Percentiles rank a stretch among this genome's conserved stretches.
These are phyloP conservation scores for Pasiphila rectangulata DNA, from an alignment of 2,888 invertebrate species.

Conservation along the genomic window DNA sequence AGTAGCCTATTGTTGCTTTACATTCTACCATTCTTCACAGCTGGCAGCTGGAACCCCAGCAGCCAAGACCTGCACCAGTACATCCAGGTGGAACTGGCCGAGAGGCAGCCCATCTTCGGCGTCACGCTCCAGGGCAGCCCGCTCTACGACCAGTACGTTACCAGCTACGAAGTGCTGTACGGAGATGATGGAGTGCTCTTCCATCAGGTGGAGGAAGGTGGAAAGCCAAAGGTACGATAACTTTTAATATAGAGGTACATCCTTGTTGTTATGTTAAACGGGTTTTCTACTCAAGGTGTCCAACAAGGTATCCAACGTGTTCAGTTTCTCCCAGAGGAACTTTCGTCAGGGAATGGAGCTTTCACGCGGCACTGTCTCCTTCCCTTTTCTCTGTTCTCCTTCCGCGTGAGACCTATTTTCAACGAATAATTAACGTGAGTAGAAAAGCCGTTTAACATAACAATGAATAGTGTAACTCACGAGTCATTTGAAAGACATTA, in stretches of 20 bases:
- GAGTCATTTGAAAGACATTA: too few relatives aligned
- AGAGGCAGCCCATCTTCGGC: slow-evolving; percentile 14
- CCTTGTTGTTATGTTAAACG: not conserved
- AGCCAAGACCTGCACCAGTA: slow-evolving; percentile 82
- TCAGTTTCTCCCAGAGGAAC: too few relatives aligned
- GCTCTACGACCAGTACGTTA: slow-evolving; percentile 85
- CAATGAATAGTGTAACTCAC: too few relatives aligned
- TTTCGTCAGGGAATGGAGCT: too few relatives aligned
- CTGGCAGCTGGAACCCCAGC: slow-evolving; percentile 86
- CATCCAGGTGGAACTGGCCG: slow-evolving; percentile 28
- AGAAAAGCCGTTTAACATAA: too few relatives aligned
- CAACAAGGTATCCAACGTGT: too few relatives aligned
- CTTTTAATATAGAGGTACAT: not conserved
- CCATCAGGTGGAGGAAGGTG: slow-evolving; percentile 16
- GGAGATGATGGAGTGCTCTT: slow-evolving; percentile 71
- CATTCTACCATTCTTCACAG: slow-evolving; percentile 41
- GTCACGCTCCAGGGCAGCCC: slow-evolving; percentile 20
- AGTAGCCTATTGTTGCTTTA: not conserved
- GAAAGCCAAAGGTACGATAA: slow-evolving; percentile 17
- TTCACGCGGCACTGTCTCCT: too few relatives aligned
- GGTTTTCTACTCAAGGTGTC: too few relatives aligned
- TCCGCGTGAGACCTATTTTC: too few relatives aligned
- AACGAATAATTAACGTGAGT: too few relatives aligned
- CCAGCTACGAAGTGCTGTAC: slow-evolving; percentile 87
- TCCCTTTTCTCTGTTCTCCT: too few relatives aligned